Base-by-base conservation (phyloP, 2,113 vertebrate species). In the Felis chaus region DNA sequence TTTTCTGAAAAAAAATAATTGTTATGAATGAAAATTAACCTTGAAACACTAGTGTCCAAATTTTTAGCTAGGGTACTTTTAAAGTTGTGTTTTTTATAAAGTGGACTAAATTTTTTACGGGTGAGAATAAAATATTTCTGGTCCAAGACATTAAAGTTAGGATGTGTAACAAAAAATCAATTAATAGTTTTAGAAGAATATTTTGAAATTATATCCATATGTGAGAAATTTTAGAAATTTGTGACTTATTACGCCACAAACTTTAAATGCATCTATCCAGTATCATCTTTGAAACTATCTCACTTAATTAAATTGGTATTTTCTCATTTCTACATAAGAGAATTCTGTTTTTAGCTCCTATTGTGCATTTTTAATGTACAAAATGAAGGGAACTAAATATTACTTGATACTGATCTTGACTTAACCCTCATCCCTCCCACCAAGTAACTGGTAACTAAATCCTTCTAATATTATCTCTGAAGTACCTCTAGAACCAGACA, bases 151-250 rank as follows among this genome's bases (percentile, higher is more conserved):
- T 80, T 88, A 76, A 84, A 84, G 12, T 79, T 31, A 85, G 25
- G 41, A 89, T 89, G 21, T 7, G 85, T 78, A 88, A 89, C 10
- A 74, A 78, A 68, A 29, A 93, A 45, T 78, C 19, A 84, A 76
- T 89, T 45, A 74, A 66, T 48, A 53, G 50, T 71, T 95, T 90
- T 55, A 55, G 45, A 85, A 92, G 18, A 83, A 4, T 39, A 7
- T 88, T 85, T 92, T 12, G 53, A 91, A 81, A 91, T 96, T 78
- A 15, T 73, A 88, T 66, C 66, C 76, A 91, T 57, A 73, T 82
- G 33, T 94, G 53, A 61, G 78, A 71, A 98, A 93, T 92, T 97
- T 97, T 92, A 93, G 71, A 94, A 97, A 95, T 85, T 36, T 96
- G 74, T 95, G 87, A 89, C 80, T 97, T 98, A 97, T 74, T 96